phyloP scores from a whole-genome alignment of 2,113 vertebrate genomes.

The Callipepla californica region DNA sequence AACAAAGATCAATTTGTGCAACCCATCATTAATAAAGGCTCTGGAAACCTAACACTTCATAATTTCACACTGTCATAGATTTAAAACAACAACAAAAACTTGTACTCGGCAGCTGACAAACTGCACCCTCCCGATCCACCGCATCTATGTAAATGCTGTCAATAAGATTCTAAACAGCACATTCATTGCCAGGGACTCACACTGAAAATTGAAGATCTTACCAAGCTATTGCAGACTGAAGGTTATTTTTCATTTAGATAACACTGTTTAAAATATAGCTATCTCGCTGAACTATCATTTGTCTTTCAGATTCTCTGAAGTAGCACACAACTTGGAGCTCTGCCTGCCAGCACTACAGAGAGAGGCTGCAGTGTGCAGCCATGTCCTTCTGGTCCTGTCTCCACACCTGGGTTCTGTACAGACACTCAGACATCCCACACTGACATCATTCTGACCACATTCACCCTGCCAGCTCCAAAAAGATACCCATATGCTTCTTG shows the following conservation, averaged over 20 bases:
- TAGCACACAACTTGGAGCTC: constrained; percentile 1
- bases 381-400: accelerated
- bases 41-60: not conserved
- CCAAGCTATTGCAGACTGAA: constrained; percentile 50
- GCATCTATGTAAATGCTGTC: constrained; percentile 74
- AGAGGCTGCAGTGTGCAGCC: not conserved
- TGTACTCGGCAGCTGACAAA: constrained; percentile 72
- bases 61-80: constrained; percentile 1
- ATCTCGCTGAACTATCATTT: constrained; percentile 71
- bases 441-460: not conserved
- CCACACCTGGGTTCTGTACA: accelerated
- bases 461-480: not conserved
- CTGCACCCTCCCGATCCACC: constrained; percentile 73
- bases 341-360: not conserved
- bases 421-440: not conserved
- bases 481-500: accelerated
- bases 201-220: constrained; percentile 68
- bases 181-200: constrained; percentile 64
- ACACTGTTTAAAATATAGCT: constrained; percentile 74
- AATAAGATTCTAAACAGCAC: constrained; percentile 73
- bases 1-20: constrained; percentile 5
- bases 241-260: constrained; percentile 78
- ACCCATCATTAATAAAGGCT: constrained; percentile 47
- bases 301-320: constrained; percentile 51
- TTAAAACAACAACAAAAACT: constrained; percentile 44